Percentiles rank a stretch among this genome's conserved stretches.
phyloP scores from a whole-genome alignment of 2,113 vertebrate species.

The Erythrocercus mccallii region DNA sequence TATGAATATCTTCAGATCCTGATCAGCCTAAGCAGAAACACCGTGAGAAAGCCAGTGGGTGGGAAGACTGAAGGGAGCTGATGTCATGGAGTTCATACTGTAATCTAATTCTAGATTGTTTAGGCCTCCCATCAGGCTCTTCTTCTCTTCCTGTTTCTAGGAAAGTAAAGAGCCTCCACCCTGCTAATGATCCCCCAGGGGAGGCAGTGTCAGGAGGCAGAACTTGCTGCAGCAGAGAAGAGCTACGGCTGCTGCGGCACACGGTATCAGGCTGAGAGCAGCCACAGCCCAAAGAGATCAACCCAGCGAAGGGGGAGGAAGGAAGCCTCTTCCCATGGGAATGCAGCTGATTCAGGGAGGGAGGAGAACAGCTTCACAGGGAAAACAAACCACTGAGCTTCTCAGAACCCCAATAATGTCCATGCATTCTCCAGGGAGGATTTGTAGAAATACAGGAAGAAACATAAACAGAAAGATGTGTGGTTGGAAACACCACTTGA shows the following conservation, averaged over 20 bases:
- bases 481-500: neutral
- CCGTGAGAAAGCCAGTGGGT: slow-evolving; percentile 12
- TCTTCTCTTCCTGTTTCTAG: slow-evolving; percentile 63
- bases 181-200: slow-evolving; percentile 27
- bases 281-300: neutral
- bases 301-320: neutral
- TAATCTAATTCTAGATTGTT: slow-evolving; percentile 32
- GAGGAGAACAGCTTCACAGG: neutral
- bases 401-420: neutral
- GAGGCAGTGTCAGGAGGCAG: slow-evolving; percentile 44
- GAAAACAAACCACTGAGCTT: neutral
- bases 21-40: neutral
- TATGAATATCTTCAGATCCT: neutral
- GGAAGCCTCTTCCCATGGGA: neutral
- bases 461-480: neutral
- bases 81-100: slow-evolving; percentile 2
- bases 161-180: slow-evolving; percentile 51
- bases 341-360: neutral
- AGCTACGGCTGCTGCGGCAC: neutral
- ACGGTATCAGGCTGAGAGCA: neutral
- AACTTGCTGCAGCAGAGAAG: slow-evolving; percentile 13
- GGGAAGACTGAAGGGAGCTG: slow-evolving; percentile 36
- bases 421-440: neutral
- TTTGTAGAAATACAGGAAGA: neutral
- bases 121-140: slow-evolving; percentile 29